Base-by-base conservation (phyloP, 2,888 invertebrate species). In the Dicyrtomina minuta region DNA sequence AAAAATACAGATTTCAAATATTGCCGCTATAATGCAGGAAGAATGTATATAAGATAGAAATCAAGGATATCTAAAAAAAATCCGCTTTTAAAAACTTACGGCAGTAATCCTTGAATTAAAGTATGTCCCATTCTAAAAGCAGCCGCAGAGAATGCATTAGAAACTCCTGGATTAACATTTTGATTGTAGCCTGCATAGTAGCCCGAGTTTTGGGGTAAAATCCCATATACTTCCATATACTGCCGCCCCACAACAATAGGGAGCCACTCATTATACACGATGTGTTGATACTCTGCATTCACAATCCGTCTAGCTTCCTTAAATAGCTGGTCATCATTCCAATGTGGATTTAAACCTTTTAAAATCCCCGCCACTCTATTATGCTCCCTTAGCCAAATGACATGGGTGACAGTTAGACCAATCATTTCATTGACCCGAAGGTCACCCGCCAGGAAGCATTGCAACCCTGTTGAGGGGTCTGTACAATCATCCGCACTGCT, bases 71-170 rank as follows among this genome's bases (percentile, higher is more conserved):
- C n/a, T n/a, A 20, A 43, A 13, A 43, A 43, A 43, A 43, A n/a
- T n/a, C n/a, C n/a, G n/a, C n/a, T n/a, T n/a, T n/a, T n/a, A n/a
- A n/a, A n/a, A n/a, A 68, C 53, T 72, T 58, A 74, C 72, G 43
- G 44, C 13, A 73, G 22, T 17, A 75, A 55, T 22, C 76, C 77
- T 66, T 77, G 75, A 44, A 76, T 73, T 24, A 76, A 60, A 39
- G 73, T 74, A 58, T 78, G 76, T 13, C 78, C 71, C 72, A 78
- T 72, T 22, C 82, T 70, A 71, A 80, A 81, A 17, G 81, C 81
- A n/a, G 81, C 80, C 1, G 80, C 69, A 1, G 79, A 79, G 68
- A 81, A 81, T 27, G 79, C 79, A 72, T 81, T 81, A 49, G 80
- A 78, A 22, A 81, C 75, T 1, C 77, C 76, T 6, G 80, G 79